Evolutionary conservation across 2,797 vertebrate genomes (phyloP), one percentile per base, ranked within the genome.

Genomic region (Hydrolagus colliei): DNA sequence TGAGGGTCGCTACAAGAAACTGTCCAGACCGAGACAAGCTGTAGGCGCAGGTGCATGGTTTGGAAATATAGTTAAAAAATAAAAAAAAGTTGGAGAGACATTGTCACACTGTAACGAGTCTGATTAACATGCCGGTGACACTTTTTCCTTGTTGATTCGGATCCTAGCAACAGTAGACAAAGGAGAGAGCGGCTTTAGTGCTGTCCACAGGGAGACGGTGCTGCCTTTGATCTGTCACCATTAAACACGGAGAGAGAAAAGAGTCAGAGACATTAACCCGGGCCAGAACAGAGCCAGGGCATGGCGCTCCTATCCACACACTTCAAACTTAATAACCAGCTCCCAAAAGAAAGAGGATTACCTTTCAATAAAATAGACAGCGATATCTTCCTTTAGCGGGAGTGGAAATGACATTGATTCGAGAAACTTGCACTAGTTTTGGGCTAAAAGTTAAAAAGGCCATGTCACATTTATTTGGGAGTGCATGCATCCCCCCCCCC

Each of bases 131-230:
- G 91, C 89, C 89, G 88, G 90, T 88, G 90, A 91, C 89, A 91
- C 89, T 92, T 93, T 90, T 91, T 89, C 92, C 93, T 92, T 92
- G 92, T 93, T 91, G 91, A 89, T 82, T 35, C 74, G 89, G 88
- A 92, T 93, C 94, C 93, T 93, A 95, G 94, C 94, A 97, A 95
- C 94, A 91, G 90, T 90, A 90, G 89, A 95, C 95, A 96, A 96
- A 95, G 79, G 27, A 18, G 93, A 92, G 87, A 82, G 67, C 86
- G 91, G 91, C 87, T 90, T 93, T 93, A 92, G 92, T 87, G 78
- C 89, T 90, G 92, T 93, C 93, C 87, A 87, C 63, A 65, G 91
- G 91, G 92, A 90, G 90, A 92, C 88, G 89, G 88, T 87, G 84
- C 86, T 88, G 91, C 87, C 92, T 96, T 95, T 97, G 95, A 97